phyloP scores from a whole-genome alignment of 1,140 invertebrate genomes.

The Zaprionus tsacasi region DNA sequence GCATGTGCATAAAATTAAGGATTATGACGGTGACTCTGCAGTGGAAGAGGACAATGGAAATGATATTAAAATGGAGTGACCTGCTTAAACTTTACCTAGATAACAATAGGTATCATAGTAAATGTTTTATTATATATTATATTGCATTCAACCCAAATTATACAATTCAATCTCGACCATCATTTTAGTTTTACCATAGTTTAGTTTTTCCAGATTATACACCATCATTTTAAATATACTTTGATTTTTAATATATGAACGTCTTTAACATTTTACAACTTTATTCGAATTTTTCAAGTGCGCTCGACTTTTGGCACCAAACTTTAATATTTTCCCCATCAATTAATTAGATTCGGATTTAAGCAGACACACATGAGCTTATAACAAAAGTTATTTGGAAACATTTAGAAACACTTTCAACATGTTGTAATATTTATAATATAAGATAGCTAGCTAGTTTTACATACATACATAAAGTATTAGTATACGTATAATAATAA shows the following conservation, averaged over 20 bases:
- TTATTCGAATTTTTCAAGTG: constrained; percentile 57
- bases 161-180: neutral
- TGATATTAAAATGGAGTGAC: constrained; percentile 36
- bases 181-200: neutral
- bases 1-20: constrained; percentile 61
- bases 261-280: constrained; percentile 54
- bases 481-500: constrained; percentile 57
- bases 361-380: constrained; percentile 29
- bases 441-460: constrained; percentile 56
- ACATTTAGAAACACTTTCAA: constrained; percentile 58
- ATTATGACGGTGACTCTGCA: constrained; percentile 3
- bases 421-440: constrained; percentile 43
- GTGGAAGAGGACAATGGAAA: constrained; percentile 45
- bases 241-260: neutral
- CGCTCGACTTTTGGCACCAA: constrained; percentile 62
- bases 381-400: constrained; percentile 51
- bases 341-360: constrained; percentile 8
- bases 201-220: neutral
- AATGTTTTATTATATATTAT: neutral
- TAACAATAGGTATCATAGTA: neutral
- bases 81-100: neutral
- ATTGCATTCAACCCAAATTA: neutral
- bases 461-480: constrained; percentile 32
- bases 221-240: neutral
- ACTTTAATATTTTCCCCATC: constrained; percentile 44